Conservation (phyloP, 2,113 vertebrate genomes). For the Nymphicus hollandicus region DNA sequence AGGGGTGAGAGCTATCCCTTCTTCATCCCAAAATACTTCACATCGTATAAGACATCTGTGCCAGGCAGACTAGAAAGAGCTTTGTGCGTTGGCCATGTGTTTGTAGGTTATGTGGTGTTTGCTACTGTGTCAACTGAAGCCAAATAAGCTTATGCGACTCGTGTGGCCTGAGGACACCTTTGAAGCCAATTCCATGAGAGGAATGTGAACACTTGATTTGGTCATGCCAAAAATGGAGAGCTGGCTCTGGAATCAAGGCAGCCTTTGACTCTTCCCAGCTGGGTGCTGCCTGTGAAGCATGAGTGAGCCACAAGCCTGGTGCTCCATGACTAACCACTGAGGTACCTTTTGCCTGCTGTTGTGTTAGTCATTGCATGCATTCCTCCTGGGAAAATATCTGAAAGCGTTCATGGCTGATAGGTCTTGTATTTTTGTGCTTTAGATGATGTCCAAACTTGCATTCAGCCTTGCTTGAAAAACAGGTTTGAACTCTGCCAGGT, state of each 20-base stretch:
- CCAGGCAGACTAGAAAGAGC: not conserved
- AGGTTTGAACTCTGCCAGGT: not conserved
- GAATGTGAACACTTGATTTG: fast-evolving
- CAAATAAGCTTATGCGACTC: not conserved
- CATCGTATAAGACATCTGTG: fast-evolving
- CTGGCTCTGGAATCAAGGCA: not conserved
- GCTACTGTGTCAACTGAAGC: not conserved
- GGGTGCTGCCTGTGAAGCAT: not conserved
- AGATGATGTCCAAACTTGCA: not conserved
- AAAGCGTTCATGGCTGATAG: not conserved
- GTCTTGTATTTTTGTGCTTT: not conserved
- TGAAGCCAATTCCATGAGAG: not conserved
- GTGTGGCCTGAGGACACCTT: not conserved
- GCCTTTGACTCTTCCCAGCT: not conserved
- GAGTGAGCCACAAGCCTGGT: fast-evolving
- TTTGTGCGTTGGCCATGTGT: not conserved
- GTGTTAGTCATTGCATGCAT: not conserved
- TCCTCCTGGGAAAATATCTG: not conserved
- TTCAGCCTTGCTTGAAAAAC: not conserved
- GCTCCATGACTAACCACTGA: not conserved
- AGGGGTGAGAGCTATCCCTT: not conserved
- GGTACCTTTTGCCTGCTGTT: not conserved
- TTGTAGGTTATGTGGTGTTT: not conserved
- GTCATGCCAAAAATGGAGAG: not conserved
- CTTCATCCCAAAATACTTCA: not conserved